Evolutionary conservation across 2,113 vertebrate genomes (phyloP).

Genomic region (Monopterus albus): DNA sequence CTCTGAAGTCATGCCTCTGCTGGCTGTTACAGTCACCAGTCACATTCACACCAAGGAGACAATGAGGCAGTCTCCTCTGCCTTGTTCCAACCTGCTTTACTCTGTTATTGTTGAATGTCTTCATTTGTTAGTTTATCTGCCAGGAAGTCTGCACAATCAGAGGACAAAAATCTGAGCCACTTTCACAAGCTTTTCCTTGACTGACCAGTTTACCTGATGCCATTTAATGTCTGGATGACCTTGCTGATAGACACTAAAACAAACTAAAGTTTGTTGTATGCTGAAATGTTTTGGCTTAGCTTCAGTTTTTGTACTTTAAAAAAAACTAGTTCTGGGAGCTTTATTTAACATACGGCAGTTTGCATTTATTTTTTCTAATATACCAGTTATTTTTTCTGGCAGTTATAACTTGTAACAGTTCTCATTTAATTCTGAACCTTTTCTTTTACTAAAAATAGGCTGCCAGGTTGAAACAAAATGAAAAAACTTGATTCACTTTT

Average conservation of each 20-base stretch:
- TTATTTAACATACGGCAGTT: too few relatives aligned
- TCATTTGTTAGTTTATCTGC: constrained; percentile 3
- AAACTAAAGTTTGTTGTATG: too few relatives aligned
- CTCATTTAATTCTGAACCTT: too few relatives aligned
- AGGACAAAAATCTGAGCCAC: too few relatives aligned
- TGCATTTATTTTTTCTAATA: background rate
- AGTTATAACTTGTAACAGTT: background rate
- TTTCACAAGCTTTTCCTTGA: background rate
- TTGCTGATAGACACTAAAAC: too few relatives aligned
- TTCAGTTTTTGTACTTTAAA: too few relatives aligned
- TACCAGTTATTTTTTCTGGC: background rate
- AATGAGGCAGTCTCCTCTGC: constrained; percentile 4
- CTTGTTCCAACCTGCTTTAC: background rate
- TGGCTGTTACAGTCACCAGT: constrained; percentile 17
- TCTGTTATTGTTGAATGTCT: background rate
- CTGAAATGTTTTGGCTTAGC: too few relatives aligned
- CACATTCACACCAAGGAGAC: constrained; percentile 7
- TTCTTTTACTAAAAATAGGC: background rate
- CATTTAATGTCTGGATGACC: background rate
- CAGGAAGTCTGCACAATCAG: background rate
- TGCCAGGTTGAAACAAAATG: background rate
- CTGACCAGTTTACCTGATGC: background rate
- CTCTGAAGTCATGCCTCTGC: background rate
- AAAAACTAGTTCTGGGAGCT: too few relatives aligned
- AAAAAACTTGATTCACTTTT: background rate